A percentile compares a stretch with the other conserved stretches of the same genome.
Conservation (phyloP, 64 coral and sea anemone species). For the Trachythela sp. region DNA sequence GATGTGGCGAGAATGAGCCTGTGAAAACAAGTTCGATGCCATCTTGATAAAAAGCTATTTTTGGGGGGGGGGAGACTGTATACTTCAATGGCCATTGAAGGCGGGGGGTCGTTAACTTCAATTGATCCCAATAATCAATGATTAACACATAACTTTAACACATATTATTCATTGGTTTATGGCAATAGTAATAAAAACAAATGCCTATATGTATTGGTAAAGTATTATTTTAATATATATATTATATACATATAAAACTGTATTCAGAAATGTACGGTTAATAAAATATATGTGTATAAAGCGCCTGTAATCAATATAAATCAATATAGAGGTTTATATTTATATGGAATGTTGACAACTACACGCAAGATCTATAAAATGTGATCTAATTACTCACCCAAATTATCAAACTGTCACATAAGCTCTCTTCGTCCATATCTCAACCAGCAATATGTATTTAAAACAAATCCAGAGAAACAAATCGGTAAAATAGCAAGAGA, state of each 20-base stretch:
- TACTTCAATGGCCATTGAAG: too few relatives aligned
- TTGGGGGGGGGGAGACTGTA: too few relatives aligned
- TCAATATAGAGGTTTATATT: not conserved
- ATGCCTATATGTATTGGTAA: too few relatives aligned
- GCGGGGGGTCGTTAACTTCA: too few relatives aligned
- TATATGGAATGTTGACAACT: not conserved
- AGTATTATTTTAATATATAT: not conserved
- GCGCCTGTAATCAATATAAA: too few relatives aligned
- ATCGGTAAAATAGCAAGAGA: not conserved
- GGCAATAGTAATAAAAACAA: not conserved
- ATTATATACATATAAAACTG: not conserved
- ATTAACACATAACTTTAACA: not conserved
- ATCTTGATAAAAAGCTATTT: too few relatives aligned
- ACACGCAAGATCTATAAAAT: not conserved
- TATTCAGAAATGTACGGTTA: not conserved
- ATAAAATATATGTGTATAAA: not conserved
- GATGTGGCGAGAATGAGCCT: too few relatives aligned
- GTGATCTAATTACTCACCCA: not conserved
- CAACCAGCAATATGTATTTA: not conserved
- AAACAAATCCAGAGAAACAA: too few relatives aligned
- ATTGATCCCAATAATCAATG: too few relatives aligned
- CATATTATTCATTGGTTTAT: not conserved
- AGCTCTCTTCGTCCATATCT: slow-evolving; percentile 13
- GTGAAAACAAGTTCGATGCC: too few relatives aligned
- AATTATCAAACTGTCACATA: slow-evolving; percentile 16